Evolutionary conservation across 2,797 vertebrate species (phyloP), one percentile per base, ranked within the genome.

Genomic region (Tachyglossus aculeatus): DNA sequence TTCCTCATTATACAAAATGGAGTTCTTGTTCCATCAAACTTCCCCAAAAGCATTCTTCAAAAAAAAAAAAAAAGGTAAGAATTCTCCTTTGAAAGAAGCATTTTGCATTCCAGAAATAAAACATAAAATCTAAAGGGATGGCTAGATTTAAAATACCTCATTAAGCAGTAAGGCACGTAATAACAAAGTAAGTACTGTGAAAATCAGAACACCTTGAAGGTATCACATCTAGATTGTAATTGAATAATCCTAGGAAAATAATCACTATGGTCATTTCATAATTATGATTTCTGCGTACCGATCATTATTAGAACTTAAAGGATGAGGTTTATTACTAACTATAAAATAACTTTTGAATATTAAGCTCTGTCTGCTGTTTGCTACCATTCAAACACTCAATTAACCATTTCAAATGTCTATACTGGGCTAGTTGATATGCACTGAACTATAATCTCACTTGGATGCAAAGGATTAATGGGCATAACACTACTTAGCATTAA

Each of bases 281-380:
- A 29, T 43, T 65, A 72, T 21, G 8, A 39, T n/a, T 68, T 61
- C 65, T 56, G 67, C 4, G 11, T 74, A 41, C 36, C 25, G 36
- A 53, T 21, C 27, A 41, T 27, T n/a, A n/a, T n/a, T n/a, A n/a
- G n/a, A n/a, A n/a, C n/a, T 21, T 4, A 54, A 59, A 51, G 29
- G 29, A 36, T 39, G 57, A 29, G 40, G 22, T 38, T 66, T 48
- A 27, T 51, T 54, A 64, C 1, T 57, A 41, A 40, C 37, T 57
- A 60, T 62, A 81, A 60, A 52, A 43, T 5, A 15, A 45, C 27
- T 37, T 64, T 68, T 68, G 56, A 60, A 60, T 50, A 38, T 9
- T 29, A 48, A 51, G 39, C 45, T 67, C 13, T 4, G 29, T 22
- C 53, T 44, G 41, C 27, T 48, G 15, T 48, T 48, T 27, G 19